Conservation (phyloP, 2,888 invertebrate genomes). For the Thymelicus lineola region DNA sequence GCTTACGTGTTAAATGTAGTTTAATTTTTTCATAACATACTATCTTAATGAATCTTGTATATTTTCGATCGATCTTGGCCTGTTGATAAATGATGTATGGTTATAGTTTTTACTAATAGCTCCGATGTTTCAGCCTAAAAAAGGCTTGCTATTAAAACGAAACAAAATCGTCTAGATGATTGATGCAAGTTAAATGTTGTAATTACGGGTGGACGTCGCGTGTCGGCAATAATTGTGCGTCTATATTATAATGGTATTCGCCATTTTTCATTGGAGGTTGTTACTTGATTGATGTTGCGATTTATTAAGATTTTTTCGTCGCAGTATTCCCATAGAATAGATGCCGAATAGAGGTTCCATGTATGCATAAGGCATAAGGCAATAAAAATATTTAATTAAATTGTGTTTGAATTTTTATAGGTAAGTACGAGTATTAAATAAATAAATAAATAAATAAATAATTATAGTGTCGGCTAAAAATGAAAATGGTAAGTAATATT, state of each 20-base stretch:
- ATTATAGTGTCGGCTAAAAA: no score
- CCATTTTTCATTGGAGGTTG: constrained; percentile 70
- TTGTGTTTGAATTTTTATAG: no score
- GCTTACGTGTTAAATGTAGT: no score
- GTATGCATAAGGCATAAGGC: no score
- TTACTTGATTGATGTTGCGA: constrained; percentile 70
- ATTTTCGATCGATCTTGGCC: not conserved
- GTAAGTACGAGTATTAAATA: no score
- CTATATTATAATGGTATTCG: constrained; percentile 64
- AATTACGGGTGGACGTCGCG: constrained; percentile 65
- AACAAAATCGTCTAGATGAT: constrained; percentile 57
- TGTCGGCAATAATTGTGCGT: constrained; percentile 58
- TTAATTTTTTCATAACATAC: no score
- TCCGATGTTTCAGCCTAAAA: constrained; percentile 29
- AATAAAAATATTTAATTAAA: no score
- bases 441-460: no score
- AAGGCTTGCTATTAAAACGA: constrained; percentile 38
- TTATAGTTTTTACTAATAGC: constrained; percentile 29
- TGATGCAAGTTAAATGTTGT: constrained; percentile 71
- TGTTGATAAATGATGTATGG: constrained; percentile 18
- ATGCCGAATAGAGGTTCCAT: constrained; percentile 1
- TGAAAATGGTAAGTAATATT: no score
- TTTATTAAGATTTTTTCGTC: constrained; percentile 67
- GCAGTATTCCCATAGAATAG: constrained; percentile 19
- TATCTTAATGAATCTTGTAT: no score